These are phyloP conservation scores for Crocuta crocuta DNA, from an alignment of 2,113 vertebrate species.

Conservation along the genomic window DNA sequence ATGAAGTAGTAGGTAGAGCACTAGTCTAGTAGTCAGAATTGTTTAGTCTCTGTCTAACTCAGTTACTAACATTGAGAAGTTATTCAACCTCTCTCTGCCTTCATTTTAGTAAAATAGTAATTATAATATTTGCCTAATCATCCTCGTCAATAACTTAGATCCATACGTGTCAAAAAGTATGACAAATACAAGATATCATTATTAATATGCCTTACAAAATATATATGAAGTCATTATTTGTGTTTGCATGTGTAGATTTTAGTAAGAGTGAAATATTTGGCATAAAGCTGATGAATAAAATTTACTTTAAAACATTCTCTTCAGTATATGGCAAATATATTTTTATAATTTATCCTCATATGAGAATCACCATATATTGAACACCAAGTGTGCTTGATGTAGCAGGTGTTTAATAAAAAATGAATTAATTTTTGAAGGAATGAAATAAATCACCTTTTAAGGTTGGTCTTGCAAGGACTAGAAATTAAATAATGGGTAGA, in stretches of 20 bases:
- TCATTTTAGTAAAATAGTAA: conserved; percentile 30
- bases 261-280: background rate
- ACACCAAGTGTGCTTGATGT: no score
- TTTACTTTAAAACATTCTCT: background rate
- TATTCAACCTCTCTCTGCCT: background rate
- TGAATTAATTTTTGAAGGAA: no score
- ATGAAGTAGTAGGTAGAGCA: background rate
- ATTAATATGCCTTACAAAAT: background rate
- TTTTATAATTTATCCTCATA: background rate
- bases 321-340: background rate
- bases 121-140: background rate
- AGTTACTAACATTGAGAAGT: background rate
- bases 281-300: background rate
- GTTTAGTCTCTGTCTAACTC: background rate
- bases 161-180: background rate
- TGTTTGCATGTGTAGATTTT: background rate
- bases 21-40: background rate
- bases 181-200: background rate
- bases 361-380: background rate
- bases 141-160: background rate
- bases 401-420: no score
- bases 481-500: background rate
- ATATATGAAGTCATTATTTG: background rate
- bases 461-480: background rate
- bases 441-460: background rate